Percentiles rank a stretch among this genome's conserved stretches.
These are phyloP conservation scores for Sanderia malayensis DNA, from an alignment of 30 jellyfish, hydroid and myxozoan genomes.

Conservation along the genomic window DNA sequence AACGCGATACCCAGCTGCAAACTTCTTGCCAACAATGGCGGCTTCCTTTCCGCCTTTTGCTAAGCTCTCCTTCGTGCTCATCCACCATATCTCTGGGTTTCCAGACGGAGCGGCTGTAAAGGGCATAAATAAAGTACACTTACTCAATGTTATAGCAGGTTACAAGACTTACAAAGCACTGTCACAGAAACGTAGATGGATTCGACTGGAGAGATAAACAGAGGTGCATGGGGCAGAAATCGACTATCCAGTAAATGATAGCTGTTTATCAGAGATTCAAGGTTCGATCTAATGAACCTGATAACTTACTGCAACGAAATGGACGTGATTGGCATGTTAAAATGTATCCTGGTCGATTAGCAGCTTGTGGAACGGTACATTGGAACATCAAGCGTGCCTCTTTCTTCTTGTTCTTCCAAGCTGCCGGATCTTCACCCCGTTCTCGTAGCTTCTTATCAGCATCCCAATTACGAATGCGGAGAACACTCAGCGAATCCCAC, in stretches of 20 bases:
- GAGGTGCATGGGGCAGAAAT: too few relatives aligned
- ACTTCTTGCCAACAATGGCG: conserved; percentile 87
- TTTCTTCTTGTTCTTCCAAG: conserved; percentile 91
- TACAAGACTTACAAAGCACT: too few relatives aligned
- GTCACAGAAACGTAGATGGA: too few relatives aligned
- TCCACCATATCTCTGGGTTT: conserved; percentile 97
- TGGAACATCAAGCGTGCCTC: conserved; percentile 95
- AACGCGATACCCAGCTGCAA: conserved; percentile 94
- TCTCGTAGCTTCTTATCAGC: conserved; percentile 85
- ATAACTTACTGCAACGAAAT: conserved; percentile 92
- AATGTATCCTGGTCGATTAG: conserved; percentile 70
- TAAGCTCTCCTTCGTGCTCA: conserved; percentile 62
- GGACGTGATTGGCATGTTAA: conserved; percentile 90
- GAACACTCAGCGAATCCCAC: conserved; percentile 90
- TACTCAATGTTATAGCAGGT: too few relatives aligned
- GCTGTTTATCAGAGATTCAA: too few relatives aligned
- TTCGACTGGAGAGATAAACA: too few relatives aligned
- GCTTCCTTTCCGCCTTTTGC: conserved; percentile 91
- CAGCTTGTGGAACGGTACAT: conserved; percentile 73
- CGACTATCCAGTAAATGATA: too few relatives aligned
- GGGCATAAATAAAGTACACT: too few relatives aligned
- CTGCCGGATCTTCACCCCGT: conserved; percentile 91
- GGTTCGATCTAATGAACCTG: too few relatives aligned
- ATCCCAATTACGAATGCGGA: conserved; percentile 94
- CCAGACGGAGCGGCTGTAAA: conserved; percentile 98